These are phyloP conservation scores for Drosophila chauvacae DNA, from an alignment of 1,140 invertebrate species.

Conservation along the genomic window DNA sequence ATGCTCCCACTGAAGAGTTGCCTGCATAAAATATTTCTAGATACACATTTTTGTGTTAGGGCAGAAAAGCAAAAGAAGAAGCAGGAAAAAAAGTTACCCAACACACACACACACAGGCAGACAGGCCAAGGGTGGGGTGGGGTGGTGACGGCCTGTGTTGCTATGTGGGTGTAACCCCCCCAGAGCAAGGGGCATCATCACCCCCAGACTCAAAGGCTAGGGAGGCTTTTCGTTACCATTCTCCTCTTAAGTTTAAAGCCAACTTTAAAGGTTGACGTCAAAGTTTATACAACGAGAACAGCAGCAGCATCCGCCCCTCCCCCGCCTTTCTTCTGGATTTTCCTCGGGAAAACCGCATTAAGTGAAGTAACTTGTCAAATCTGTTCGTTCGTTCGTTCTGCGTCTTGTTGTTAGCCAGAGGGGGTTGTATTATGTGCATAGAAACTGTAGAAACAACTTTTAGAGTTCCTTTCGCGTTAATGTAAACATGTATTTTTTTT, in stretches of 20 bases:
- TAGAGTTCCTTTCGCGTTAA: conserved; percentile 4
- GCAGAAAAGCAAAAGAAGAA: conserved; percentile 38
- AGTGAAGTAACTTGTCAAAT: conserved; percentile 68
- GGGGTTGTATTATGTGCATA: conserved; percentile 20
- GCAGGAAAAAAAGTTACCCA: conserved; percentile 55
- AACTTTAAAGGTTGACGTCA: conserved; percentile 54
- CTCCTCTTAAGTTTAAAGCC: conserved; percentile 44
- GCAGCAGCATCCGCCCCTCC: conserved; percentile 11
- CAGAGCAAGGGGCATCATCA: conserved; percentile 11
- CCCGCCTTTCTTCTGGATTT: neutral
- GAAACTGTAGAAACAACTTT: conserved; percentile 15
- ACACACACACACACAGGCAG: conserved; percentile 28
- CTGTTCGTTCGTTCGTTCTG: conserved; percentile 34
- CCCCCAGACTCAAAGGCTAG: conserved; percentile 42
- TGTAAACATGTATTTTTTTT: conserved; percentile 2
- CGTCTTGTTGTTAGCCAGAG: conserved; percentile 17
- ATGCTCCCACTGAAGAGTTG: no score
- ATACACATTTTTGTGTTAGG: conserved; percentile 73
- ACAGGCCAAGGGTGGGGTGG: conserved; percentile 15
- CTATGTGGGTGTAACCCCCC: conserved; percentile 38
- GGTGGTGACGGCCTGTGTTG: conserved; percentile 25
- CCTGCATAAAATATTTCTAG: no score
- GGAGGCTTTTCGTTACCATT: conserved; percentile 2
- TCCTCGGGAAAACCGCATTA: conserved; percentile 23
- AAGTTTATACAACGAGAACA: conserved; percentile 45